Evolutionary conservation across 2,113 vertebrate species (phyloP).

Genomic region (Nestor notabilis): DNA sequence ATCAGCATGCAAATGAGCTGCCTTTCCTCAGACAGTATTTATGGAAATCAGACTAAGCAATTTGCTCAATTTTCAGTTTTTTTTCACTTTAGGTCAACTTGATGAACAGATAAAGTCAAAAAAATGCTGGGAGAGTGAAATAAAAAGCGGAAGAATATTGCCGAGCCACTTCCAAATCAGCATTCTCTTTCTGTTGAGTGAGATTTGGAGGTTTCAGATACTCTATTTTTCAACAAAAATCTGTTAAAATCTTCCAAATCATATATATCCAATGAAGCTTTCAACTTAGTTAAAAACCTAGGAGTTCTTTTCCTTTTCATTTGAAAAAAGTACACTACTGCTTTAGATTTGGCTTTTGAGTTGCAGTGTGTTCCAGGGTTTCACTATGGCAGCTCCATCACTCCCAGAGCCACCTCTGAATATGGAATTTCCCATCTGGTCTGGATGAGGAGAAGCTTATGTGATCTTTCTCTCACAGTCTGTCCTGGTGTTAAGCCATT

Average conservation of each 20-base stretch:
- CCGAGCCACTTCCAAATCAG: neutral
- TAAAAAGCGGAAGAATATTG: neutral
- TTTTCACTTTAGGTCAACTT: neutral
- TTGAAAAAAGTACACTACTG: neutral
- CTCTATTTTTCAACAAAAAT: neutral
- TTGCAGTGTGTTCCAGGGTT: neutral
- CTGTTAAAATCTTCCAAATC: neutral
- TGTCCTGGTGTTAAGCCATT: neutral
- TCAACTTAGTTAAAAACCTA: neutral
- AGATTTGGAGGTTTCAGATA: neutral
- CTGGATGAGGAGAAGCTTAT: neutral
- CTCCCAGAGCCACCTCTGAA: neutral
- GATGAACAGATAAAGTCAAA: neutral
- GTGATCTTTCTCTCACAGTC: neutral
- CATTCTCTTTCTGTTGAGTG: neutral
- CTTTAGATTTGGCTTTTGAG: neutral
- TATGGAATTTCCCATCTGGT: neutral
- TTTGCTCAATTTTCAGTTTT: neutral
- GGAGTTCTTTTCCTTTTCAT: neutral
- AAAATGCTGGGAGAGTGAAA: neutral
- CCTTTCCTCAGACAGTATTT: neutral
- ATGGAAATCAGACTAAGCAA: constrained; percentile 1
- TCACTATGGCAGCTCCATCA: neutral
- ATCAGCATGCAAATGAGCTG: constrained; percentile 21
- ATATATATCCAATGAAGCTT: neutral